These are phyloP conservation scores for Rhopalosiphum maidis DNA, from an alignment of 1,140 invertebrate genomes.

Conservation along the genomic window DNA sequence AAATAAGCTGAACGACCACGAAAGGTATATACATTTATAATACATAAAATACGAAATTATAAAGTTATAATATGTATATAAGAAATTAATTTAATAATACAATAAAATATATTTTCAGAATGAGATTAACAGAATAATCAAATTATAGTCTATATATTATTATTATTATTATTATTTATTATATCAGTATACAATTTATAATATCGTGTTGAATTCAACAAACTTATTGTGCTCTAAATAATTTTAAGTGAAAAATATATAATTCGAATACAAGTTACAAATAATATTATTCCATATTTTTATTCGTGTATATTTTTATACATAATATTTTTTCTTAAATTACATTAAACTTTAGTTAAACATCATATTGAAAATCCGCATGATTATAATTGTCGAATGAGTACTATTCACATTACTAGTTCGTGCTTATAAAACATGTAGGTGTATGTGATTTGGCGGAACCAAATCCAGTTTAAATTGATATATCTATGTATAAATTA, in stretches of 20 bases:
- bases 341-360: not conserved
- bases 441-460: not conserved
- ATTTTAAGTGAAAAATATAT: not conserved
- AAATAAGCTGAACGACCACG: not conserved
- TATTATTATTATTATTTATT: not conserved
- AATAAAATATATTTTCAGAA: not conserved
- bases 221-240: not conserved
- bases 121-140: not conserved
- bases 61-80: not conserved
- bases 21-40: not conserved
- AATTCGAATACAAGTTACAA: not conserved
- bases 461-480: not conserved
- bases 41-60: not conserved
- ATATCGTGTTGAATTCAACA: not conserved
- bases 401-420: not conserved
- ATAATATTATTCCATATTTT: not conserved
- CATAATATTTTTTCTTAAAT: not conserved
- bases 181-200: not conserved
- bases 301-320: not conserved
- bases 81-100: not conserved
- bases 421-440: not conserved
- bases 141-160: not conserved
- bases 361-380: not conserved
- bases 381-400: not conserved
- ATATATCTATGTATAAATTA: not conserved